phyloP scores from a whole-genome alignment of 2,113 vertebrate genomes.

The Tachuris rubrigastra region DNA sequence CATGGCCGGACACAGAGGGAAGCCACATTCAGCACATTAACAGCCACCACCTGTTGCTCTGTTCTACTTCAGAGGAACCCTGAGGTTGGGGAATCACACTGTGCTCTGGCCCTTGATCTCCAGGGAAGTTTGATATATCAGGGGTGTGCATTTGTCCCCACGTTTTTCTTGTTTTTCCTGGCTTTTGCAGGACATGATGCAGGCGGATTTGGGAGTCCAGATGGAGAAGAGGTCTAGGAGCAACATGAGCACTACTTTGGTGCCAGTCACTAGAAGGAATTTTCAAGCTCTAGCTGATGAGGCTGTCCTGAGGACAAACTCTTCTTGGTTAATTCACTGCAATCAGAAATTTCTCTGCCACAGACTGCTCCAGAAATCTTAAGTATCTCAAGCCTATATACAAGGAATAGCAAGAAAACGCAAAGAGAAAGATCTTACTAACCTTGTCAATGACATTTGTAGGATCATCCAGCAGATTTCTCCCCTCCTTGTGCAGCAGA shows the following conservation, averaged over 20 bases:
- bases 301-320: background rate
- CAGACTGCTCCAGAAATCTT: background rate
- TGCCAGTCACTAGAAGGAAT: background rate
- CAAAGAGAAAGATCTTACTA: background rate
- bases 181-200: background rate
- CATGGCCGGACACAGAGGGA: constrained; percentile 28
- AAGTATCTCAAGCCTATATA: background rate
- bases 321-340: background rate
- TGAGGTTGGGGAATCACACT: background rate
- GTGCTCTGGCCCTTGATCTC: constrained; percentile 23
- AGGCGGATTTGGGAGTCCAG: background rate
- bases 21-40: constrained; percentile 48
- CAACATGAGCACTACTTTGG: background rate
- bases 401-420: background rate
- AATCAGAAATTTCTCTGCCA: background rate
- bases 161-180: background rate
- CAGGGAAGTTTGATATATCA: background rate
- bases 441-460: background rate
- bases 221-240: background rate
- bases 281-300: background rate
- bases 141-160: background rate
- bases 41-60: constrained; percentile 43
- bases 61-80: constrained; percentile 12
- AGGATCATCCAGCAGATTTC: background rate
- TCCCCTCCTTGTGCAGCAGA: background rate